A percentile compares a stretch with the other conserved stretches of the same genome.
These are phyloP conservation scores for Napeogenes inachia DNA, from an alignment of 2,888 invertebrate genomes.

Conservation along the genomic window DNA sequence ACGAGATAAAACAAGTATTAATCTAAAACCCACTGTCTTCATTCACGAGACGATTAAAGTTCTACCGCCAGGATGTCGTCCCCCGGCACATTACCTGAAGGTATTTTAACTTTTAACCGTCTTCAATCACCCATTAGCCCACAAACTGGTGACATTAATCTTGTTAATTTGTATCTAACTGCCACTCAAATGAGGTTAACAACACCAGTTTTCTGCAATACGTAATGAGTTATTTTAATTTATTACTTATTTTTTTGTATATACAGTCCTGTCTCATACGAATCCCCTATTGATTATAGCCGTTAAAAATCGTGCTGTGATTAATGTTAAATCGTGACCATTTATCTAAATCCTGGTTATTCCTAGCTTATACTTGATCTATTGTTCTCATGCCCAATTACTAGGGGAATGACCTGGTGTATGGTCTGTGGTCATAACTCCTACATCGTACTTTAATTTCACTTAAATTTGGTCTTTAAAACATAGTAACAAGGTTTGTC, in stretches of 20 bases:
- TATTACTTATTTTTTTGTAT: not conserved
- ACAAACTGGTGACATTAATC: too few relatives aligned
- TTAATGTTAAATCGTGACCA: slow-evolving; percentile 35
- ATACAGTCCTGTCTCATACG: not conserved
- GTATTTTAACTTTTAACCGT: too few relatives aligned
- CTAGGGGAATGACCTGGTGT: slow-evolving; percentile 27
- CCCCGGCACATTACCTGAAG: too few relatives aligned
- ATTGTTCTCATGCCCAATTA: slow-evolving; percentile 36
- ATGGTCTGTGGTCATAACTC: slow-evolving; percentile 8
- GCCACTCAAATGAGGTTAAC: too few relatives aligned
- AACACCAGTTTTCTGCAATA: too few relatives aligned
- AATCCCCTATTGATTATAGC: slow-evolving; percentile 4
- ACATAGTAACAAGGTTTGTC: not conserved
- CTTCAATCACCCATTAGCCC: too few relatives aligned
- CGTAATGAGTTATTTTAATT: too few relatives aligned
- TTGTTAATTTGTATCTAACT: too few relatives aligned
- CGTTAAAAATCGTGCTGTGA: slow-evolving; percentile 31
- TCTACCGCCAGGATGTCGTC: too few relatives aligned
- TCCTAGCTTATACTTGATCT: slow-evolving; percentile 32
- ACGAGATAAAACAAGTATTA: too few relatives aligned
- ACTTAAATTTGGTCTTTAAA: slow-evolving; percentile 4
- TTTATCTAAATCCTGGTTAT: slow-evolving; percentile 33
- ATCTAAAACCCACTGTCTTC: too few relatives aligned
- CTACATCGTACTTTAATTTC: slow-evolving; percentile 6
- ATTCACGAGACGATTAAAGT: too few relatives aligned